These are phyloP conservation scores for Ruditapes philippinarum DNA, from an alignment of 1,140 invertebrate genomes.

Conservation along the genomic window DNA sequence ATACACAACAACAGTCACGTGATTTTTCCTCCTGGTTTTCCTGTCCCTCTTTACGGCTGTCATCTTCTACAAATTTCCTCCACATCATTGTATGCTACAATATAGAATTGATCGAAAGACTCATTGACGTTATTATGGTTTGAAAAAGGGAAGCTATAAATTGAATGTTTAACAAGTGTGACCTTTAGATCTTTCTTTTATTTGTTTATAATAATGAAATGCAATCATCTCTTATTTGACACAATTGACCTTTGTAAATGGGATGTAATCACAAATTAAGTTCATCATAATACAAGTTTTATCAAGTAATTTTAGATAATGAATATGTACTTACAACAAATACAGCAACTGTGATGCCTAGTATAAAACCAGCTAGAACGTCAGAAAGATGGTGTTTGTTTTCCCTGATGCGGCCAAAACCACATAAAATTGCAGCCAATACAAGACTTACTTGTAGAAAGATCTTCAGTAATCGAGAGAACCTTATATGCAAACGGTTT, in stretches of 20 bases:
- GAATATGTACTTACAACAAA: constrained; percentile 76
- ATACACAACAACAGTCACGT: not conserved
- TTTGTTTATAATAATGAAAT: not conserved
- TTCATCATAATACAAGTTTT: not conserved
- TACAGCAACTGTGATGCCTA: constrained; percentile 89
- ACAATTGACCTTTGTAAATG: not conserved
- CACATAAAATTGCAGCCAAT: constrained; percentile 88
- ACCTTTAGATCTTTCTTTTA: not conserved
- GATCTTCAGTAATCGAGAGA: constrained; percentile 89
- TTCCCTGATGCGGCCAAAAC: constrained; percentile 92
- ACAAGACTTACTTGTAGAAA: constrained; percentile 89
- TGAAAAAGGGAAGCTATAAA: not conserved
- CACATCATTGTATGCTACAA: not conserved
- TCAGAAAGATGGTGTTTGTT: constrained; percentile 98
- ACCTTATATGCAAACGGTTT: constrained; percentile 66
- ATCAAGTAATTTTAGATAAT: not conserved
- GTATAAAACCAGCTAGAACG: constrained; percentile 89
- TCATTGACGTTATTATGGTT: not conserved
- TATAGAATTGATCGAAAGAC: not conserved
- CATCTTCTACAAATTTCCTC: not conserved
- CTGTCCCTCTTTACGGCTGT: not conserved
- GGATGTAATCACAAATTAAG: not conserved
- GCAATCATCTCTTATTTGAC: too few species aligned
- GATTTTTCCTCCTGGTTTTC: not conserved
- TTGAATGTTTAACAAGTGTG: not conserved